Evolutionary conservation across 2,113 vertebrate genomes (phyloP), one percentile per base, ranked within the genome.

Genomic region (Corapipo altera): DNA sequence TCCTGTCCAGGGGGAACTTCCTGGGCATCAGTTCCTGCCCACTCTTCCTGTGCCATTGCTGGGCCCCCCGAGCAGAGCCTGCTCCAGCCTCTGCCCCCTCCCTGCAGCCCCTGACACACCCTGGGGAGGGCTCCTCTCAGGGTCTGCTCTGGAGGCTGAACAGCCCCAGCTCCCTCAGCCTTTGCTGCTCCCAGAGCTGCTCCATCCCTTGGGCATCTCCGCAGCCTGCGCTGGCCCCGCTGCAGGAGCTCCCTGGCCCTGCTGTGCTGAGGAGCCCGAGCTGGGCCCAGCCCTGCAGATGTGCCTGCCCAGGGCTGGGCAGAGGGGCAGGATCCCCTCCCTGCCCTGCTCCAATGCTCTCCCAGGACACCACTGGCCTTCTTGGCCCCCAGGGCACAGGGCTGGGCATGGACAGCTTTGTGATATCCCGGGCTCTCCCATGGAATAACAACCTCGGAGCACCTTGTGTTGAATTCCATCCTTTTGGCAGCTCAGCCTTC

Each of bases 41-140:
- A 0, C 37, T 0, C 4, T 51, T 65, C 51, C 41, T 43, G 58
- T 4, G 58, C 32, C 75, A 35, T 1, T 4, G 35, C 49, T 32
- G 76, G 27, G 7, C n/a, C 13, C 49, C 13, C 0, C 1, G 26
- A 26, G 35, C 58, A 80, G 35, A 65, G 35, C 58, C 54, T 8
- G 54, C 19, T 18, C 14, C 21, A 14, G 43, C 49, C 59, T 26
- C 41, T 8, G 85, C n/a, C 6, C n/a, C 61, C 43, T 48, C 27
- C 54, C 30, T 48, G 66, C 41, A 35, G 4, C 2, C n/a, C n/a
- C n/a, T n/a, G n/a, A n/a, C n/a, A n/a, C n/a, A n/a, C n/a, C n/a
- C 28, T 35, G 33, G 39, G 46, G 10, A 35, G n/a, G 48, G 15
- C 5, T 5, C 15, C 57, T 49, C 43, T 43, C 18, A 17, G 16